Evolutionary conservation across 2,797 vertebrate genomes (phyloP), one percentile per base, ranked within the genome.

Genomic region (Apogon hyalosoma): DNA sequence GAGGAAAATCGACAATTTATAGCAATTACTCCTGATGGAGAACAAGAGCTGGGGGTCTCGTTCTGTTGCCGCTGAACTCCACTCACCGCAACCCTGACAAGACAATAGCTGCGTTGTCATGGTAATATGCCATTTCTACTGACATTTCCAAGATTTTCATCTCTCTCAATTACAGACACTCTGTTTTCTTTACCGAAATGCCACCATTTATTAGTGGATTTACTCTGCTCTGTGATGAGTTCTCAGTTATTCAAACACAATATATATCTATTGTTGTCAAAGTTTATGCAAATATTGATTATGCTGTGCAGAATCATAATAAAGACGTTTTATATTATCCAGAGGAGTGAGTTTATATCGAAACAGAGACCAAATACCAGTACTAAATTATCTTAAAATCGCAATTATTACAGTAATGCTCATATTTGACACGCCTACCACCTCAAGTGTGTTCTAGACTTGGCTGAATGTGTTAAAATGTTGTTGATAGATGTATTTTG

Each of bases 51-150:
- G n/a, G 12, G 59, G 43, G 72, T 61, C 68, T 79, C 13, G 12
- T 48, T 67, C 51, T 14, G 28, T 43, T 24, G 42, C 73, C 4
- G 14, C 46, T 59, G 46, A 80, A 63, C 73, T 76, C 64, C 16
- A 11, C 38, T 1, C 51, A 2, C 49, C 9, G 56, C 77, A 83
- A 73, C 77, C 77, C 79, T 80, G 79, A 86, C 69, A 51, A 79
- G 76, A 85, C 75, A 84, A 83, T 75, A 59, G 75, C 61, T 8
- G 38, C 45, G 85, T 89, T 89, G 87, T 84, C 87, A 88, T 88
- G 80, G 84, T 73, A 73, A 89, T 88, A 47, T 57, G 60, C 54
- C 69, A 68, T 83, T 87, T 83, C 73, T 80, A 71, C 53, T 85
- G 83, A 86, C 84, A 86, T 88, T 87, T 88, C 41, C 53, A 19